Evolutionary conservation across 2,888 invertebrate species (phyloP).

Genomic region (Escarpia spicata): DNA sequence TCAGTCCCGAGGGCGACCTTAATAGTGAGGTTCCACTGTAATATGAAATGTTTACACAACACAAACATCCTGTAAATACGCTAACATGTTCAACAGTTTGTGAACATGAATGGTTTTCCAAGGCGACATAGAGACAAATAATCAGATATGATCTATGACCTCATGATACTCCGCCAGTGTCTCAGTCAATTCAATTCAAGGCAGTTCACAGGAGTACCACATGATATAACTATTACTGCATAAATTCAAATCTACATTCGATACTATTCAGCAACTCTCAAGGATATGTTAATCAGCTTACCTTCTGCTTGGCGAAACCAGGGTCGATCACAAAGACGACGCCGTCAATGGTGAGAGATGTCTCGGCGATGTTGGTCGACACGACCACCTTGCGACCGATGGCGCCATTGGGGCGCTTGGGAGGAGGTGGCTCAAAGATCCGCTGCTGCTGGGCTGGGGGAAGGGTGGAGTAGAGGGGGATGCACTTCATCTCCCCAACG

Average conservation of each 20-base stretch:
- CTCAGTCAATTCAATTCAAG: too few species aligned
- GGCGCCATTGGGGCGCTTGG: constrained; percentile 86
- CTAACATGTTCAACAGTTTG: background rate
- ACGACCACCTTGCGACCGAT: constrained; percentile 94
- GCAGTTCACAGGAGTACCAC: too few species aligned
- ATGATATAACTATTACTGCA: too few species aligned
- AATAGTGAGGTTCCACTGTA: too few species aligned
- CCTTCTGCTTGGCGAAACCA: constrained; percentile 99
- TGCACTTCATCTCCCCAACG: constrained; percentile 96
- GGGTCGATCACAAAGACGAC: constrained; percentile 99
- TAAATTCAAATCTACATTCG: too few species aligned
- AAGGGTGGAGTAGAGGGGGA: constrained; percentile 96
- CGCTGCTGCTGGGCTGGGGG: constrained; percentile 96
- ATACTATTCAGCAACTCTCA: background rate
- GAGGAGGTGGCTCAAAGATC: constrained; percentile 97
- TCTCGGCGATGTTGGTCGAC: constrained; percentile 99
- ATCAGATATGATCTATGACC: too few species aligned
- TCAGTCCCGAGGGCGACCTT: too few species aligned
- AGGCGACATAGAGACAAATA: too few species aligned
- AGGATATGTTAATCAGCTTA: constrained; percentile 55
- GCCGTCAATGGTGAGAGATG: constrained; percentile 97
- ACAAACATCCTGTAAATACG: background rate
- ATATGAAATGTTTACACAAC: background rate
- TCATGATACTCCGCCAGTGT: too few species aligned
- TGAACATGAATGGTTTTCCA: background rate